Evolutionary conservation across 2,797 vertebrate species (phyloP), one percentile per base, ranked within the genome.

Genomic region (Macropus fuliginosus): DNA sequence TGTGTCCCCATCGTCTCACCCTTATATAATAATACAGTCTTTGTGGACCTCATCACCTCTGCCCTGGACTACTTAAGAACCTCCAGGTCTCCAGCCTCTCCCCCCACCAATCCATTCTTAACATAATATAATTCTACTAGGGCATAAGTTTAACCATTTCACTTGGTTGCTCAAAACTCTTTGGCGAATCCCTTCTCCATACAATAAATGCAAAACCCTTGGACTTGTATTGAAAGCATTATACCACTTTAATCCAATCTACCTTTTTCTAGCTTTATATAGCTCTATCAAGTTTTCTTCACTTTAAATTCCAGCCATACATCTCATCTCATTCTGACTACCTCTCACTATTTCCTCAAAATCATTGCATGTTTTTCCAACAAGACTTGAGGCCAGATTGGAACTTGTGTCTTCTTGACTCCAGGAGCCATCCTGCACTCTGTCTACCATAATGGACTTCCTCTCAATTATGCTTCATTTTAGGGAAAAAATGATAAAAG

Each of bases 391-490:
- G 57, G 28, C 57, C 10, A 59, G 10, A 11, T 29, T 34, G 59
- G 31, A 34, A 62, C 21, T 1, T 34, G 29, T 14, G 31, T 59
- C 57, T 62, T 31, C 59, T 34, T 62, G 31, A 13, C 29, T 62
- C 31, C 59, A 62, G 59, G 31, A 34, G 31, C 0, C 29, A 62
- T 62, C 12, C 11, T 31, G 1, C 59, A 34, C 29, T 62, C 59
- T 24, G 8, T 28, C 56, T 27, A 56, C 24, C 0, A 56, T 56
- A 8, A 6, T 56, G 34, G 59, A 12, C 11, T 62, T 31, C 29
- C 21, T 62, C 31, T 62, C 21, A 87, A 56, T 74, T 91, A 40
- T 54, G 24, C 13, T 93, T 93, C 34, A 95, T 93, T 96, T 91
- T 95, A 29, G 74, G 62, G 24, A 81, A 34, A 93, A 9, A 92